Evolutionary conservation across 2,888 invertebrate genomes (phyloP).

Genomic region (Trissolcus japonicus): DNA sequence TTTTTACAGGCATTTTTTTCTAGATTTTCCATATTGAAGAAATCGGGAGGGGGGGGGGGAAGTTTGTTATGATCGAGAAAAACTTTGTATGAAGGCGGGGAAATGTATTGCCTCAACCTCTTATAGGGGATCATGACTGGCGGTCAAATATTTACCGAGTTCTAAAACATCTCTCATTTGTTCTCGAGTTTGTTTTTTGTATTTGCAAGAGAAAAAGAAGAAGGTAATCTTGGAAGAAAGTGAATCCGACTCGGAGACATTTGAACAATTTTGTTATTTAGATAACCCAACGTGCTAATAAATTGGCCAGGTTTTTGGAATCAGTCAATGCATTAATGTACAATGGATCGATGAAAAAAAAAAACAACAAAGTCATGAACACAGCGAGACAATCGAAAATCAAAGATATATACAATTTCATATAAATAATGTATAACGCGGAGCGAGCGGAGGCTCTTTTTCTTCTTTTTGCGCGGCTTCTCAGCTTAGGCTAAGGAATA

Average conservation of each 20-base stretch:
- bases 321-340: too few relatives aligned
- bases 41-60: neutral
- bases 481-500: slow-evolving; percentile 46
- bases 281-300: too few relatives aligned
- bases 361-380: too few relatives aligned
- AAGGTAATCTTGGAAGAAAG: neutral
- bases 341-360: too few relatives aligned
- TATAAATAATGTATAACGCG: slow-evolving; percentile 43
- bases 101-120: neutral
- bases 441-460: slow-evolving; percentile 36
- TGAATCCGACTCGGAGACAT: neutral
- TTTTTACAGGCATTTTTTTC: too few relatives aligned
- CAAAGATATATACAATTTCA: slow-evolving; percentile 20
- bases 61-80: too few relatives aligned
- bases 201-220: neutral
- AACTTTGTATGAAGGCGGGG: too few relatives aligned
- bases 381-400: neutral
- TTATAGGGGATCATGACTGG: slow-evolving; percentile 29
- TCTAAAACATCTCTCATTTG: slow-evolving; percentile 45
- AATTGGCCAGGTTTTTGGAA: too few relatives aligned
- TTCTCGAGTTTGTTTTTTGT: slow-evolving; percentile 9
- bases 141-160: slow-evolving; percentile 37
- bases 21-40: too few relatives aligned
- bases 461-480: slow-evolving; percentile 47
- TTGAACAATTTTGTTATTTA: too few relatives aligned